Base-by-base conservation (phyloP, 1,140 invertebrate species). In the Euwallacea similis region DNA sequence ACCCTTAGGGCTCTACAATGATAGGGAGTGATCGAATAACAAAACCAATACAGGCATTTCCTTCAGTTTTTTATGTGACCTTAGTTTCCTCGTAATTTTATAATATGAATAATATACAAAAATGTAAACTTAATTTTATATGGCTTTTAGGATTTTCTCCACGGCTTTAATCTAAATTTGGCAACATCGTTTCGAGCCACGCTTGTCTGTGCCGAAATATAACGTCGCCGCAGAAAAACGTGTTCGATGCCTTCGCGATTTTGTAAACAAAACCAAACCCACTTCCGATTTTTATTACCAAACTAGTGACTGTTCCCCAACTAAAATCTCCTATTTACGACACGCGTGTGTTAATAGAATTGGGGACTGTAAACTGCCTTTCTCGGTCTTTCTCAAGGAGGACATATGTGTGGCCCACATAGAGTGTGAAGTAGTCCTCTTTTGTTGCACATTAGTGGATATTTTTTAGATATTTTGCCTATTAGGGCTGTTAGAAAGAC, bases 231-330 rank as follows among this genome's bases (percentile, higher is more conserved):
- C 55, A 44, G 65, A 59, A 67, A 58, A 67, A 67, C 65, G 65
- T 67, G 65, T 58, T 59, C 42, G 42, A 66, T 54, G 50, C n/a
- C 42, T 41, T 15, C 65, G 54, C n/a, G 54, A 58, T 67, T 67
- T 67, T 67, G 54, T 67, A 67, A 67, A 67, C 65, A 67, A 67
- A 67, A 58, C 54, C 65, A 46, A 67, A 42, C 54, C 65, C 41
- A 67, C 50, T 13, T 7, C 7, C 13, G 47, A 13, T 54, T 61
- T 41, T 61, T 50, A 50, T 61, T 43, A 61, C 9, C 10, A 42
- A 43, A n/a, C 42, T 61, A 43, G 33, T 44, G 59, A 8, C 42
- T 61, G 21, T n/a, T 58, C 15, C 6, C 9, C 2, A 50, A 50
- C 9, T 50, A 13, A 11, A 33, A 50, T 50, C 13, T 50, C 46